Conservation (phyloP, 2,888 invertebrate genomes). For the Lottia scabra region DNA sequence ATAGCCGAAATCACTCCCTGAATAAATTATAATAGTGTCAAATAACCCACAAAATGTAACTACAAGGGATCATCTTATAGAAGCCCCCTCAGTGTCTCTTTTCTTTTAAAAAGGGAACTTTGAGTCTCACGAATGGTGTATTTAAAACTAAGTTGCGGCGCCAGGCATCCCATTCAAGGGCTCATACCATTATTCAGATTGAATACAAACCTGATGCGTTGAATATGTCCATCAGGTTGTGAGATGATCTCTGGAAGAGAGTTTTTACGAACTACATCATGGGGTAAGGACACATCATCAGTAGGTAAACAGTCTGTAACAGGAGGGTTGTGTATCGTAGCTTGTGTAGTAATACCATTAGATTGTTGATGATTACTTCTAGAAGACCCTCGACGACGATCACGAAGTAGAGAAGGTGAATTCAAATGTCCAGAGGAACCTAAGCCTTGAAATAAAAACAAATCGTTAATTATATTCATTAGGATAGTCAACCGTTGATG, state of each 20-base stretch:
- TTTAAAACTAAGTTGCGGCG: no score
- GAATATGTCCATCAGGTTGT: conserved; percentile 39
- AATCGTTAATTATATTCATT: no score
- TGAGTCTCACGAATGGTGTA: no score
- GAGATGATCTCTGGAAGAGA: conserved; percentile 52
- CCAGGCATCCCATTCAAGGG: no score
- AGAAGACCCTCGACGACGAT: conserved; percentile 37
- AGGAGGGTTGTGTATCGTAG: conserved; percentile 13
- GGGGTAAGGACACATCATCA: conserved; percentile 8
- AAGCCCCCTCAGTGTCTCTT: no score
- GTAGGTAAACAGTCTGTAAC: conserved; percentile 15
- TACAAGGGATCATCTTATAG: no score
- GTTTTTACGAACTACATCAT: conserved; percentile 34
- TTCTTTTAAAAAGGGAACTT: no score
- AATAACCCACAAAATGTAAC: no score
- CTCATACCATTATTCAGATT: neutral
- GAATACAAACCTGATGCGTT: conserved; percentile 27
- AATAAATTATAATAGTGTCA: no score
- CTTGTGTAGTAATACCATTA: conserved; percentile 25
- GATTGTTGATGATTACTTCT: conserved; percentile 24
- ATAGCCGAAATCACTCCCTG: no score
- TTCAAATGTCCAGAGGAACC: conserved; percentile 38
- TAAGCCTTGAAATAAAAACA: neutral
- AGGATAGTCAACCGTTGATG: no score
- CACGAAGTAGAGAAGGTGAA: conserved; percentile 43